Conservation (phyloP, 1,140 invertebrate genomes). For the Drosophila chauvacae region DNA sequence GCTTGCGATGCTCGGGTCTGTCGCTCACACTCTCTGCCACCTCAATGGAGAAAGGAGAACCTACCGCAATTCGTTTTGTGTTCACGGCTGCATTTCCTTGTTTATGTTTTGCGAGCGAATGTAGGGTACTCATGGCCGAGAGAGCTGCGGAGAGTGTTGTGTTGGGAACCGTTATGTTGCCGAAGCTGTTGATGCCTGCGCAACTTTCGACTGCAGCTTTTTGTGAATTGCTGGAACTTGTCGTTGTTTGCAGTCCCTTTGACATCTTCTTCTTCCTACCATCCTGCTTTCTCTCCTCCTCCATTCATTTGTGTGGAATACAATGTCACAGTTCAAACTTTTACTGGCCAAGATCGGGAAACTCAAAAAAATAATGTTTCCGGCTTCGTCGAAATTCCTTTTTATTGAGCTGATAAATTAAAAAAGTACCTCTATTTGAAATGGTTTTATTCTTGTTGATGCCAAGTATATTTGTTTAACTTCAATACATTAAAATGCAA, state of each 20-base stretch:
- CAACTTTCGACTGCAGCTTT: constrained; percentile 61
- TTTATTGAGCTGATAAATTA: neutral
- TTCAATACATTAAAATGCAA: neutral
- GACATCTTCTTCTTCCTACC: constrained; percentile 14
- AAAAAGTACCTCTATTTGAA: neutral
- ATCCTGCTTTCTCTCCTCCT: neutral
- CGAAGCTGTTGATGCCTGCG: constrained; percentile 54
- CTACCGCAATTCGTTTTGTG: constrained; percentile 76
- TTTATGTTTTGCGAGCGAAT: constrained; percentile 77
- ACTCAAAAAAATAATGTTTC: neutral
- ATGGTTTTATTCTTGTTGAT: no score
- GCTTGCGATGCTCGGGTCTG: constrained; percentile 36
- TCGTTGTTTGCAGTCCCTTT: constrained; percentile 35
- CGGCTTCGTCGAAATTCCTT: neutral
- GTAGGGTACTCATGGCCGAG: constrained; percentile 66
- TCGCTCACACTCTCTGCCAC: constrained; percentile 14
- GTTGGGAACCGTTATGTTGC: constrained; percentile 42
- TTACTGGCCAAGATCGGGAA: neutral
- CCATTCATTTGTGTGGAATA: constrained; percentile 14
- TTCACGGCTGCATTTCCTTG: constrained; percentile 77
- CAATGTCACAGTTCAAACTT: constrained; percentile 8
- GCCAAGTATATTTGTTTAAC: neutral
- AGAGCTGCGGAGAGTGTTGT: constrained; percentile 25
- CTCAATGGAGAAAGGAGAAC: constrained; percentile 51
- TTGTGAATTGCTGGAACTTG: constrained; percentile 51